Percentiles rank a stretch among this genome's conserved stretches.
Conservation (phyloP, 2,888 invertebrate genomes). For the Hirtodrosophila duncani region DNA sequence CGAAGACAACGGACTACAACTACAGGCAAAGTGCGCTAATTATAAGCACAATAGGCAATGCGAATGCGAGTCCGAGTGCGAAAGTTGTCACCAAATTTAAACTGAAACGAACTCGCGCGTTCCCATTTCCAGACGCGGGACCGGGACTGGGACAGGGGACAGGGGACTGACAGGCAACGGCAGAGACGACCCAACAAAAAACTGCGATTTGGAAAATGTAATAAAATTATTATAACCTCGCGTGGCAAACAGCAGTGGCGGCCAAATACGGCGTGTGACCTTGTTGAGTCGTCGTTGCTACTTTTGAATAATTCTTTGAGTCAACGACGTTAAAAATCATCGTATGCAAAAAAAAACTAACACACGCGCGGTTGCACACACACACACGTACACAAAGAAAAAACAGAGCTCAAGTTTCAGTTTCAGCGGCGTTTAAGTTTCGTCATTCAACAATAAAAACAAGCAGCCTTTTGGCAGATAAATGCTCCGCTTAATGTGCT, state of each 20-base stretch:
- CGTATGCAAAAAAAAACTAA: constrained; percentile 58
- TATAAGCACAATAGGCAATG: constrained; percentile 50
- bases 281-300: constrained; percentile 52
- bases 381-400: constrained; percentile 31
- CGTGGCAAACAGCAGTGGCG: constrained; percentile 30
- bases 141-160: no score
- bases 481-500: constrained; percentile 15
- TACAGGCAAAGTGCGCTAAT: constrained; percentile 49
- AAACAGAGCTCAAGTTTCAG: constrained; percentile 60
- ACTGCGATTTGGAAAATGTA: constrained; percentile 44
- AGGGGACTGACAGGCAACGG: no score
- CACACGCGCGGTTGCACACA: constrained; percentile 26
- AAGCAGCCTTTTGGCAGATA: constrained; percentile 1
- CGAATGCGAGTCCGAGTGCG: constrained; percentile 9
- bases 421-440: constrained; percentile 59
- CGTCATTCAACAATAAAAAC: constrained; percentile 27
- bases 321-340: constrained; percentile 44
- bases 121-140: constrained; percentile 52
- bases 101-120: constrained; percentile 34
- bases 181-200: no score
- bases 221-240: constrained; percentile 48
- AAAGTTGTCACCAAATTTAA: constrained; percentile 54
- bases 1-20: constrained; percentile 40
- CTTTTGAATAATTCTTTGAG: constrained; percentile 65
- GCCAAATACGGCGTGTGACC: constrained; percentile 65